These are phyloP conservation scores for Ciconia nigra DNA, from an alignment of 2,797 vertebrate species.

Conservation along the genomic window DNA sequence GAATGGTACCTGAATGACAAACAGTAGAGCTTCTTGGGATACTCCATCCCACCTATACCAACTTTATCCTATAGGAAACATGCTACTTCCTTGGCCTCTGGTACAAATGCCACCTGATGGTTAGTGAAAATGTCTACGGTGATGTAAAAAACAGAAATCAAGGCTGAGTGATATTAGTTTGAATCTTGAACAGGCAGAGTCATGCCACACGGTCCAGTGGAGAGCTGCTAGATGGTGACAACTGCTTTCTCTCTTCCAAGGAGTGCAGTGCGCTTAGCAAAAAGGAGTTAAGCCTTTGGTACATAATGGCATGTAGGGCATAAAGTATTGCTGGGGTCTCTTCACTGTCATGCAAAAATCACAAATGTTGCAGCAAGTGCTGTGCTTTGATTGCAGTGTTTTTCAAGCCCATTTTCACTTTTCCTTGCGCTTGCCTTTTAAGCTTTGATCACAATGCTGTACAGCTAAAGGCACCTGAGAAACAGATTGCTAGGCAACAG, in stretches of 20 bases:
- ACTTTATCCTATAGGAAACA: neutral
- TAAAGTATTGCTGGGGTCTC: neutral
- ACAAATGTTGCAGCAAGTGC: neutral
- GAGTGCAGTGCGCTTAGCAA: neutral
- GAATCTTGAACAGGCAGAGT: neutral
- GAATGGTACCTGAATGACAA: neutral
- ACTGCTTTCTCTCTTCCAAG: neutral
- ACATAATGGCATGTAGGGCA: neutral
- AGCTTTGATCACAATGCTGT: constrained; percentile 32
- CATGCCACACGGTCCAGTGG: fast-evolving
- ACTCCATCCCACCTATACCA: neutral
- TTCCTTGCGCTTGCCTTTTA: neutral
- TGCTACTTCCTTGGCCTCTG: neutral
- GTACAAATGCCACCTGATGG: neutral
- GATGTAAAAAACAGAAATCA: neutral
- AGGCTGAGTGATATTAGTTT: neutral
- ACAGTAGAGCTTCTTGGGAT: neutral
- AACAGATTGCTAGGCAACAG: constrained; percentile 70
- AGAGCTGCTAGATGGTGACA: neutral
- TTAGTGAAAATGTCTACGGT: neutral
- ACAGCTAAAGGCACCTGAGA: constrained; percentile 29
- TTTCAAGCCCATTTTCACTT: neutral
- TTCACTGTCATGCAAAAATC: neutral
- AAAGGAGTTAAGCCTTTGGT: neutral
- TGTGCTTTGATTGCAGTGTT: neutral